These are phyloP conservation scores for Rosalia funebris DNA, from an alignment of 2,888 invertebrate genomes.

Conservation along the genomic window DNA sequence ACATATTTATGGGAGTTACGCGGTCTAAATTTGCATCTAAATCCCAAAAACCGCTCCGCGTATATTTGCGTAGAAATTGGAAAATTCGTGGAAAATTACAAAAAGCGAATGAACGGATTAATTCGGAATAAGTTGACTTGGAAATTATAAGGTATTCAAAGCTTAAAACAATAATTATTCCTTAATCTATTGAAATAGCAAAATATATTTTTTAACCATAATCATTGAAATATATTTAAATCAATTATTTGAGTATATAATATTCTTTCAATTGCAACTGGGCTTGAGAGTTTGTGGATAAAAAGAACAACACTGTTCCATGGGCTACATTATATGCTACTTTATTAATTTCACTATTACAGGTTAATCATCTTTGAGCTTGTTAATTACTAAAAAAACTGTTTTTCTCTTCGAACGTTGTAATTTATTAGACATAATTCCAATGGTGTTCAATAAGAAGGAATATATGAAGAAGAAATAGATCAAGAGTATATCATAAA, in stretches of 20 bases:
- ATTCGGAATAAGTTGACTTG: constrained; percentile 9
- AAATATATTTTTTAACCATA: constrained; percentile 31
- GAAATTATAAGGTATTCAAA: constrained; percentile 29
- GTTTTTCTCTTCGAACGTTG: too few species aligned
- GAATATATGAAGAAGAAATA: too few species aligned
- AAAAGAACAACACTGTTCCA: too few species aligned
- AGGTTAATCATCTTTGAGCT: too few species aligned
- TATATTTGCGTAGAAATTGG: not conserved
- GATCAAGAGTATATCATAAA: too few species aligned
- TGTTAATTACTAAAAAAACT: too few species aligned
- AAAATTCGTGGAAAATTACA: not conserved
- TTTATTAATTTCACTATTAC: too few species aligned
- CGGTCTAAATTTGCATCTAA: not conserved
- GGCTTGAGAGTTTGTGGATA: too few species aligned
- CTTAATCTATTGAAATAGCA: constrained; percentile 37
- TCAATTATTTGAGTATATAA: not conserved
- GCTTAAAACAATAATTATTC: constrained; percentile 29
- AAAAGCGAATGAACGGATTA: not conserved
- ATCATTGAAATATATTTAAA: constrained; percentile 21
- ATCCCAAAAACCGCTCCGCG: not conserved
- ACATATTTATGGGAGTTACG: not conserved
- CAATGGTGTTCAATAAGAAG: too few species aligned
- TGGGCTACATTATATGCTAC: too few species aligned
- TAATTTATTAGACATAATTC: too few species aligned
- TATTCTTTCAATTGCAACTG: too few species aligned